phyloP scores from a whole-genome alignment of 1,140 invertebrate species.

The Papilio polyxenes region DNA sequence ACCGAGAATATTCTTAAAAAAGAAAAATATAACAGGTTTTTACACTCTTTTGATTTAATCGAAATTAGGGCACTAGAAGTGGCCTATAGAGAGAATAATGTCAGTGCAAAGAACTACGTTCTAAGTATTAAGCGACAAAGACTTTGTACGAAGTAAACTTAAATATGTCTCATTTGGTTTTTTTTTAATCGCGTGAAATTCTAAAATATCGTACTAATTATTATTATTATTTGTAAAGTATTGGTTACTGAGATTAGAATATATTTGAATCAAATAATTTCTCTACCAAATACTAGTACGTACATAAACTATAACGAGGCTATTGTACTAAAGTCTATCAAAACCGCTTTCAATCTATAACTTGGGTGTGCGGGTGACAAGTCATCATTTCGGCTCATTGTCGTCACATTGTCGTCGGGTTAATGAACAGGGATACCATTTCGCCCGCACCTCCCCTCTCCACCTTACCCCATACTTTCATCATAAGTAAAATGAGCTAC shows the following conservation, averaged over 20 bases:
- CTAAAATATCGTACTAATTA: neutral
- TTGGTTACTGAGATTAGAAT: neutral
- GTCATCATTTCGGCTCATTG: slow-evolving; percentile 64
- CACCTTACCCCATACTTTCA: slow-evolving; percentile 32
- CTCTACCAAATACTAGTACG: neutral
- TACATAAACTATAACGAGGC: slow-evolving; percentile 27
- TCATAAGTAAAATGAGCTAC: slow-evolving; percentile 50
- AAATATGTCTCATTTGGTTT: too few species aligned
- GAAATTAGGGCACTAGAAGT: slow-evolving; percentile 20
- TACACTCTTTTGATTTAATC: neutral
- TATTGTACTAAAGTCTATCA: slow-evolving; percentile 15
- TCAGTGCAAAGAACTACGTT: neutral
- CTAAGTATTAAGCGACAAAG: slow-evolving; percentile 13
- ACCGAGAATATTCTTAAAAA: neutral
- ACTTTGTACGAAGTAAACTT: too few species aligned
- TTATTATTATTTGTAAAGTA: neutral
- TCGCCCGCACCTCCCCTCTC: slow-evolving; percentile 43
- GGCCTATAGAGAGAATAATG: slow-evolving; percentile 5
- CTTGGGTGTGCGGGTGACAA: slow-evolving; percentile 45
- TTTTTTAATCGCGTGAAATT: too few species aligned
- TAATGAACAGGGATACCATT: slow-evolving; percentile 67
- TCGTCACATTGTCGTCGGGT: slow-evolving; percentile 62
- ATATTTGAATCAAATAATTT: neutral
- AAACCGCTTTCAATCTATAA: slow-evolving; percentile 39
- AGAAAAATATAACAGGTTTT: neutral